These are phyloP conservation scores for Nomia melanderi DNA, from an alignment of 1,140 invertebrate species.

Conservation along the genomic window DNA sequence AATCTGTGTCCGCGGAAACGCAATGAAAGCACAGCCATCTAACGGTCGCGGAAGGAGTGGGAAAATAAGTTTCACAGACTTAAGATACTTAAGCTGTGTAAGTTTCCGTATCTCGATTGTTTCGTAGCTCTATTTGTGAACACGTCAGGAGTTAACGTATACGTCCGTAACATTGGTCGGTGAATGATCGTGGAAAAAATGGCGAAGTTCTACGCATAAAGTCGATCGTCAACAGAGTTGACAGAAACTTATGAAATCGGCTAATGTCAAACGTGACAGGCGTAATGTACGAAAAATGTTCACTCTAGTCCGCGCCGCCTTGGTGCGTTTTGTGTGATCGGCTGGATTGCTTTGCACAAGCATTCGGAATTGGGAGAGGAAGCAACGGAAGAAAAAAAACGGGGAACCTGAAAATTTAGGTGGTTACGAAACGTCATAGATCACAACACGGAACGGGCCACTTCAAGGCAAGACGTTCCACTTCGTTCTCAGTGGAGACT, in stretches of 20 bases:
- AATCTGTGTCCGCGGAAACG: too few species aligned
- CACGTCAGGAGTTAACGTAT: conserved; percentile 39
- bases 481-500: neutral
- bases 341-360: neutral
- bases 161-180: conserved; percentile 8
- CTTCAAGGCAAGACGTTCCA: conserved; percentile 53
- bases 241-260: conserved; percentile 47
- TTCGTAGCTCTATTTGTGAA: conserved; percentile 53
- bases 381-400: conserved; percentile 14
- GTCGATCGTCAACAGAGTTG: conserved; percentile 45
- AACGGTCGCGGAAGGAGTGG: conserved; percentile 38
- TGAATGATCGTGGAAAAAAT: conserved; percentile 42
- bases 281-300: conserved; percentile 44
- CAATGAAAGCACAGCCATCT: conserved; percentile 45
- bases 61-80: too few species aligned
- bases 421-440: conserved; percentile 71
- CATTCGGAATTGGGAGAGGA: conserved; percentile 11
- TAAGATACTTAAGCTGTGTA: too few species aligned
- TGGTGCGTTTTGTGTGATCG: conserved; percentile 32
- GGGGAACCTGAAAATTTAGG: conserved; percentile 18
- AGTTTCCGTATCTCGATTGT: conserved; percentile 33
- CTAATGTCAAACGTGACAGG: conserved; percentile 51
- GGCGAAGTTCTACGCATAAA: conserved; percentile 47
- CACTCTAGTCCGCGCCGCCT: conserved; percentile 27
- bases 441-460: conserved; percentile 49